Evolutionary conservation across 2,888 invertebrate species (phyloP).

Genomic region (Apamea monoglypha): DNA sequence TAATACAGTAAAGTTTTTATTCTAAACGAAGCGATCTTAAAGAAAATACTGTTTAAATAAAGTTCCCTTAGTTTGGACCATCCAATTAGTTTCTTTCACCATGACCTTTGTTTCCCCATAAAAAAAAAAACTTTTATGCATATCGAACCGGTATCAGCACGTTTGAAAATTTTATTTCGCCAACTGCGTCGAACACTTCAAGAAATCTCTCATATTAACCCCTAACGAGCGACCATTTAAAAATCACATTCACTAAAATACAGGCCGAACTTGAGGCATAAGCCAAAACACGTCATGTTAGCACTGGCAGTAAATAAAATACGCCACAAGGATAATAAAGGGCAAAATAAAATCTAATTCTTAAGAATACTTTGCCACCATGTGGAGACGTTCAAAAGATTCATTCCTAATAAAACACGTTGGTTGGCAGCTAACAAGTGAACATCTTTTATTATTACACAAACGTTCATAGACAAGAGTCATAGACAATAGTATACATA

Average conservation of each 20-base stretch:
- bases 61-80: constrained; percentile 1
- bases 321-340: constrained; percentile 58
- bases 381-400: constrained; percentile 10
- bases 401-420: not conserved
- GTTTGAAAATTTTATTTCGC: constrained; percentile 27
- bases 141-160: constrained; percentile 37
- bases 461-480: no score
- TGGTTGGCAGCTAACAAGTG: no score
- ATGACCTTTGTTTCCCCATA: constrained; percentile 3
- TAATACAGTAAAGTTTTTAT: not conserved
- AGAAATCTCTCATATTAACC: constrained; percentile 43
- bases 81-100: constrained; percentile 11
- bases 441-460: no score
- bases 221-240: constrained; percentile 60
- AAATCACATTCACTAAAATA: constrained; percentile 58
- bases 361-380: constrained; percentile 47
- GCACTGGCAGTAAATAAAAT: constrained; percentile 62
- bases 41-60: not conserved
- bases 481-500: no score
- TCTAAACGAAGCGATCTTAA: not conserved
- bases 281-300: constrained; percentile 58
- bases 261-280: constrained; percentile 46
- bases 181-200: constrained; percentile 22
- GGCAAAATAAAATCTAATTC: constrained; percentile 66
- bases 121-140: constrained; percentile 35